Evolutionary conservation across 2,113 vertebrate genomes (phyloP), one percentile per base, ranked within the genome.

Genomic region (Sinocyclocheilus rhinocerous): DNA sequence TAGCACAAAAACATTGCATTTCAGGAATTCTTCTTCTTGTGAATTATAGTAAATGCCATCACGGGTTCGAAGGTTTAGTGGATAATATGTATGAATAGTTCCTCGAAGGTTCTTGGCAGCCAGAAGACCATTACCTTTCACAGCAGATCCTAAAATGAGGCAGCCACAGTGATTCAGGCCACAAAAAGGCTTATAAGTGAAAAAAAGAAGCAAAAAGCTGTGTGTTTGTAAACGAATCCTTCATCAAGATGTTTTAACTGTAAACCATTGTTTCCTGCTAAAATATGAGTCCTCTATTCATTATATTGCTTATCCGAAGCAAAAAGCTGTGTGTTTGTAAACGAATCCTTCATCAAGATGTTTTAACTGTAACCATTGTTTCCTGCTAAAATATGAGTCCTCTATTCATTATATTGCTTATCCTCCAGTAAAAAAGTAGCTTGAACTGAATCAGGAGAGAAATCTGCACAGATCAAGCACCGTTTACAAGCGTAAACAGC

Each of bases 1-100:
- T 33, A 33, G 29, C 29, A 33, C 29, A 33, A 33, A 33, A 33
- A 33, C 29, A 33, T 33, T 33, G 29, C 29, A 36, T 36, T 36
- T 84, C 76, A 63, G 65, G 9, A 69, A 45, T 73, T 84, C 24
- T 10, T 63, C 24, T 67, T 26, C 36, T 45, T 65, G 45, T n/a
- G 4, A 50, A 79, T 77, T 72, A 39, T 1, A 72, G 36, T 39
- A 26, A 72, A 75, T 63, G 45, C 33, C 39, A 9, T 48, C 42
- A 33, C 6, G 15, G 48, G 24, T 29, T 20, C 2, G 12, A 67
- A 22, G 55, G 7, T 22, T 22, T 59, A 59, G 22, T 24, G 42
- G 72, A 75, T 75, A 9, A 76, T 50, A 52, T 76, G 13, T 76
- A 76, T 77, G 13, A 13, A 77, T 77, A 77, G 13, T 77, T 55